Evolutionary conservation across 2,797 vertebrate species (phyloP).

Genomic region (Odontamblyopus rebecca): DNA sequence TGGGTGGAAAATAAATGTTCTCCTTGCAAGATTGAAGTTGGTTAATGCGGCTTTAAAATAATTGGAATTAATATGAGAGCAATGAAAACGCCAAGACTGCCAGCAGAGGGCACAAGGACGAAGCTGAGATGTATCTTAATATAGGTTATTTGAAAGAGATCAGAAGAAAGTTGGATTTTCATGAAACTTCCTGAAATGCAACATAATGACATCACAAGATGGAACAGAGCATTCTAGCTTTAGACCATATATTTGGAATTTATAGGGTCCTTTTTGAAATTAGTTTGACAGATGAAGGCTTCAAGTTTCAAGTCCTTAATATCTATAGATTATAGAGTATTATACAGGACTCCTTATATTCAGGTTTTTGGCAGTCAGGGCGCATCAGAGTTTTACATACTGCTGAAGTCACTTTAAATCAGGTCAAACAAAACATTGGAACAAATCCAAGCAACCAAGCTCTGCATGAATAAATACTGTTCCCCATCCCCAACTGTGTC

Average conservation of each 20-base stretch:
- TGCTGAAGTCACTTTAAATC: conserved; percentile 2
- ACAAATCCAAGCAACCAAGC: conserved; percentile 10
- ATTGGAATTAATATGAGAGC: neutral
- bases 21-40: neutral
- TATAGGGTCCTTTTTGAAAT: neutral
- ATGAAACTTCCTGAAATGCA: neutral
- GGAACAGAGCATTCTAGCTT: neutral
- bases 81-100: neutral
- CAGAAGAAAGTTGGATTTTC: neutral
- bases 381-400: conserved; percentile 5
- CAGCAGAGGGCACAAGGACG: neutral
- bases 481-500: conserved; percentile 1
- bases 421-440: conserved; percentile 13
- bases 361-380: conserved; percentile 5
- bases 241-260: neutral
- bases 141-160: neutral
- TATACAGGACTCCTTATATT: conserved; percentile 3
- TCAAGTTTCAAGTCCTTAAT: neutral
- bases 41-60: neutral
- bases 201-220: neutral
- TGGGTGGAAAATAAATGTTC: neutral
- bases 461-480: neutral
- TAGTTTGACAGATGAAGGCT: neutral
- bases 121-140: neutral
- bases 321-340: neutral